Conservation (phyloP, 2,797 vertebrate species). For the Carapus acus region DNA sequence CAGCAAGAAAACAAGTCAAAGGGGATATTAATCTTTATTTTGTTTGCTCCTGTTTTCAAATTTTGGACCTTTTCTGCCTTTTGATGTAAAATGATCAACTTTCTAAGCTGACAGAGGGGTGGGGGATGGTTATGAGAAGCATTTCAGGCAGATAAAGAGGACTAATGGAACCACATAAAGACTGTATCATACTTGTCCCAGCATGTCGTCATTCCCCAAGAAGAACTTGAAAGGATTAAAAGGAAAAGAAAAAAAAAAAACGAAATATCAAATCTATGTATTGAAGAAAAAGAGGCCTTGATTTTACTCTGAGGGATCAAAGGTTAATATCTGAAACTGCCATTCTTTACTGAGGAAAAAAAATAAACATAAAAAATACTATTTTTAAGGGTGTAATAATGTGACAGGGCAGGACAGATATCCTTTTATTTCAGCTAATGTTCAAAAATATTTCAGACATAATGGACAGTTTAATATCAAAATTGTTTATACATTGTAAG, state of each 20-base stretch:
- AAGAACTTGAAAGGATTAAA: constrained; percentile 71
- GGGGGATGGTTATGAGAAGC: constrained; percentile 67
- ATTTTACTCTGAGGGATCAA: constrained; percentile 77
- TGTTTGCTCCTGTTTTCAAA: constrained; percentile 60
- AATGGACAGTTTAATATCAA: constrained; percentile 65
- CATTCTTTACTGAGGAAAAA: constrained; percentile 73
- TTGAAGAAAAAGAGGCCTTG: constrained; percentile 81
- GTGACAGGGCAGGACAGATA: constrained; percentile 68
- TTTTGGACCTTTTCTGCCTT: constrained; percentile 77
- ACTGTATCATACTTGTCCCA: constrained; percentile 89
- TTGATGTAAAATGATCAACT: constrained; percentile 85
- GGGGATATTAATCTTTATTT: constrained; percentile 60
- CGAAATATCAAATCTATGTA: constrained; percentile 71
- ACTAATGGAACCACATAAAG: constrained; percentile 68
- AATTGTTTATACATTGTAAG: constrained; percentile 67
- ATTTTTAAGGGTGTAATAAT: constrained; percentile 70
- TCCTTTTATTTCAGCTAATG: constrained; percentile 66
- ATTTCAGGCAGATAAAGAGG: constrained; percentile 80
- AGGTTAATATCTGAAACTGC: constrained; percentile 80
- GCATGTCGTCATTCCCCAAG: constrained; percentile 92
- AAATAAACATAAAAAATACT: constrained; percentile 31
- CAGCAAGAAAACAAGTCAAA: constrained; percentile 40
- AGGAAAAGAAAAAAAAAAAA: constrained; percentile 37
- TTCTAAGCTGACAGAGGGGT: constrained; percentile 90
- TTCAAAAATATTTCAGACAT: constrained; percentile 57